Percentiles rank a stretch among this genome's conserved stretches.
Evolutionary conservation across 2,888 invertebrate species (phyloP).

Genomic region (Ellobium chinense): DNA sequence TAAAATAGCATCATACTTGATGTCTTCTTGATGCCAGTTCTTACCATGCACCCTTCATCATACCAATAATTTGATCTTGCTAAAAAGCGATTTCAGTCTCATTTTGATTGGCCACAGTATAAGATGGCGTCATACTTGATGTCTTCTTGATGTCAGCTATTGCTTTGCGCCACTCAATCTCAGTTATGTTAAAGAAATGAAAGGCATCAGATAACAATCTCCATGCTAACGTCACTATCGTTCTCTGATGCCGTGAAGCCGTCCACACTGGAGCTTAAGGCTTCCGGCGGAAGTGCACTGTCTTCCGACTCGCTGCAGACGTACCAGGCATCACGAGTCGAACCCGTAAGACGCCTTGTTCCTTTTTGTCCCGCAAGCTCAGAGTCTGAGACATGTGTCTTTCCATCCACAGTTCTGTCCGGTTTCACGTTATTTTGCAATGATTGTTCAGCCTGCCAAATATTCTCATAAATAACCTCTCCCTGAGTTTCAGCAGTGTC

Average conservation of each 20-base stretch:
- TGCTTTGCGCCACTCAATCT: too few species aligned
- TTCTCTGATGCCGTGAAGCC: conserved; percentile 56
- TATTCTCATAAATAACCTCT: conserved; percentile 34
- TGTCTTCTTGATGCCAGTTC: too few species aligned
- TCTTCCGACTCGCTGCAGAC: conserved; percentile 68
- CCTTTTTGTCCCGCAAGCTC: background rate
- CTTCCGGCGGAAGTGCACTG: conserved; percentile 67
- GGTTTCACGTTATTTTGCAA: too few species aligned
- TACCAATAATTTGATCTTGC: too few species aligned
- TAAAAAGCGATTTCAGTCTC: too few species aligned
- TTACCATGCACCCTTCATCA: too few species aligned
- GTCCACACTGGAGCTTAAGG: conserved; percentile 57
- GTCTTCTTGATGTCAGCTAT: too few species aligned
- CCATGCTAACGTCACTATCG: conserved; percentile 66
- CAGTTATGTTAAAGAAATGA: too few species aligned
- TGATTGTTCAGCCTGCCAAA: too few species aligned
- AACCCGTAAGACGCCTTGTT: background rate
- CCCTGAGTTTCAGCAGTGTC: background rate
- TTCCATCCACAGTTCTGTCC: background rate
- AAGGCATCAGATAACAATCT: conserved; percentile 65
- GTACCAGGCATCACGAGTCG: conserved; percentile 51
- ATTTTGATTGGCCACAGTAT: too few species aligned
- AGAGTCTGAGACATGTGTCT: background rate
- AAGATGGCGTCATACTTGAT: too few species aligned
- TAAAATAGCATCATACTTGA: too few species aligned